Evolutionary conservation across 1,140 invertebrate genomes (phyloP), one percentile per base, ranked within the genome.

Genomic region (Dreissena polymorpha): DNA sequence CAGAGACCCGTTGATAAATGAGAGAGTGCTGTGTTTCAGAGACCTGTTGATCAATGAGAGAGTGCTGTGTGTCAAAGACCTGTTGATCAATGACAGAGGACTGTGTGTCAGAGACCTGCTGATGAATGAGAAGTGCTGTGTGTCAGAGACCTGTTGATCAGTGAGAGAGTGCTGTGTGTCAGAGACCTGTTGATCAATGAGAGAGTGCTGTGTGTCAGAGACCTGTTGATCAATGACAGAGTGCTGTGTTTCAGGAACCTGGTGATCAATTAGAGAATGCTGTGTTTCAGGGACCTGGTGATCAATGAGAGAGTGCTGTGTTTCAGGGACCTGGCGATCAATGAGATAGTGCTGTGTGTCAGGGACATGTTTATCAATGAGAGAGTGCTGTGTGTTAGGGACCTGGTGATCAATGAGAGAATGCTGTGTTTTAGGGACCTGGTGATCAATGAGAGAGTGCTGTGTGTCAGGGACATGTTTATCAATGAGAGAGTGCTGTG

Each of bases 61-160:
- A n/a, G n/a, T n/a, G n/a, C n/a, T n/a, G n/a, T n/a, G n/a, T 84
- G 85, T 21, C 86, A 93, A 94, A 78, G 88, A 92, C 82, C 94
- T 99, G 51, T 94, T 99, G 85, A 95, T 96, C 91, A 98, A 99
- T 89, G 96, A 99, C 94, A n/a, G n/a, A n/a, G n/a, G n/a, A n/a
- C n/a, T n/a, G n/a, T n/a, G n/a, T 84, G 85, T 21, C 86, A 93
- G 94, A 78, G 88, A 92, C 82, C 94, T 99, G 51, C 93, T 99
- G 85, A 95, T 96, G 90, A 98, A 99, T 89, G 96, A 99, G n/a
- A n/a, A n/a, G n/a, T n/a, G n/a, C n/a, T n/a, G n/a, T n/a, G n/a
- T 84, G 85, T 21, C 86, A 93, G 94, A 78, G 88, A 92, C 82
- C 94, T 99, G 51, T 94, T 99, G 85, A 95, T 96, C 91, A 98